phyloP scores from a whole-genome alignment of 23 tunicate genomes.

The Halocynthia aurantium region DNA sequence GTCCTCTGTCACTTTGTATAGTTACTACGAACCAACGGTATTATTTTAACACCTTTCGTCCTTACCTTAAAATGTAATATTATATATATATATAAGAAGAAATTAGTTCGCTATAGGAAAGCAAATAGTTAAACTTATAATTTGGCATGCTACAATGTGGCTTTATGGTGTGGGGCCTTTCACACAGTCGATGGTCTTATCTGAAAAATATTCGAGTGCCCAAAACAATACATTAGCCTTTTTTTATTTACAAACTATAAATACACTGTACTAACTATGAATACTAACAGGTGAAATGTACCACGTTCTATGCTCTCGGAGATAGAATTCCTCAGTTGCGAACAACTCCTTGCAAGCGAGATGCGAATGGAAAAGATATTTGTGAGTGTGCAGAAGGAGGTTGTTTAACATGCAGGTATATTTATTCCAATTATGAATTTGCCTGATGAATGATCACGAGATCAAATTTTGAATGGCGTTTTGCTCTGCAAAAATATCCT shows the following conservation, averaged over 20 bases:
- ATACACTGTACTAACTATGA: neutral
- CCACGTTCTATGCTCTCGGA: constrained; percentile 41
- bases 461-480: neutral
- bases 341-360: constrained; percentile 29
- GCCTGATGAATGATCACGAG: neutral
- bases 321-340: constrained; percentile 16
- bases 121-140: too few species aligned
- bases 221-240: too few species aligned
- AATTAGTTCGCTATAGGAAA: too few species aligned
- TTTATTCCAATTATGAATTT: constrained; percentile 1
- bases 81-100: too few species aligned
- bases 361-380: constrained; percentile 9
- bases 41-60: neutral
- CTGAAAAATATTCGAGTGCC: too few species aligned
- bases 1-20: constrained; percentile 7
- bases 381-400: constrained; percentile 77
- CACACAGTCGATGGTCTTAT: too few species aligned
- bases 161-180: too few species aligned
- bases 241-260: too few species aligned
- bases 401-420: constrained; percentile 55
- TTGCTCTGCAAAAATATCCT: neutral
- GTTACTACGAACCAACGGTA: constrained; percentile 23
- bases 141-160: too few species aligned
- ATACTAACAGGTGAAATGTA: constrained; percentile 33
- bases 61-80: too few species aligned